phyloP scores from a whole-genome alignment of 2,113 vertebrate species.

The Crotalus helleri region DNA sequence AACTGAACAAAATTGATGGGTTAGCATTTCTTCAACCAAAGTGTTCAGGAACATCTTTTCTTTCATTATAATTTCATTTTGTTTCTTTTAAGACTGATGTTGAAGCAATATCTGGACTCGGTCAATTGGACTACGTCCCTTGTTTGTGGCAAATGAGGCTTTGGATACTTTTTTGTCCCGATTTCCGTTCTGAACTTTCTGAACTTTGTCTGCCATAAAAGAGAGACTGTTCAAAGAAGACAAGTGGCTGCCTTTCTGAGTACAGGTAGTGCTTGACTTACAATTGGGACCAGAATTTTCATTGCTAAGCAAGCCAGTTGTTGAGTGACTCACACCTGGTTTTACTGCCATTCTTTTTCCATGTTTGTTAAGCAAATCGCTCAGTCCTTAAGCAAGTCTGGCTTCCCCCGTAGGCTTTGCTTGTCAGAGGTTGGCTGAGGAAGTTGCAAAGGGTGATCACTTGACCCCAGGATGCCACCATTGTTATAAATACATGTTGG shows the following conservation, averaged over 20 bases:
- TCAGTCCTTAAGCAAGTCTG: neutral
- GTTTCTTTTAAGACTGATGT: neutral
- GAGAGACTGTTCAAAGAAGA: neutral
- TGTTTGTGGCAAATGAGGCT: neutral
- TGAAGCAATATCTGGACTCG: neutral
- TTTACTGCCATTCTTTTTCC: neutral
- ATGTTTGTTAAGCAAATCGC: neutral
- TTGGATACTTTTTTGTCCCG: neutral
- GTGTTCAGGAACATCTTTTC: neutral
- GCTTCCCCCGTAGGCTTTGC: neutral
- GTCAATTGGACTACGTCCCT: neutral
- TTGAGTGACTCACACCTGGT: neutral
- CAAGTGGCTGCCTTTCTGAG: neutral
- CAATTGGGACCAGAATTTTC: neutral
- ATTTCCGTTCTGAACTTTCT: neutral
- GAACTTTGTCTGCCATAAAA: neutral
- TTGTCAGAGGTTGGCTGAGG: neutral
- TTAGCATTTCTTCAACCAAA: conserved; percentile 31
- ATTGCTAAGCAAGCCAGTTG: neutral
- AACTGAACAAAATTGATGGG: conserved; percentile 36
- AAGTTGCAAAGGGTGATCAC: neutral
- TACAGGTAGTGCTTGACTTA: neutral
- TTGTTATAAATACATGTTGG: neutral
- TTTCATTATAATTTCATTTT: neutral
- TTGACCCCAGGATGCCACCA: neutral